phyloP scores from a whole-genome alignment of 2,113 vertebrate species.

The Esox niger region DNA sequence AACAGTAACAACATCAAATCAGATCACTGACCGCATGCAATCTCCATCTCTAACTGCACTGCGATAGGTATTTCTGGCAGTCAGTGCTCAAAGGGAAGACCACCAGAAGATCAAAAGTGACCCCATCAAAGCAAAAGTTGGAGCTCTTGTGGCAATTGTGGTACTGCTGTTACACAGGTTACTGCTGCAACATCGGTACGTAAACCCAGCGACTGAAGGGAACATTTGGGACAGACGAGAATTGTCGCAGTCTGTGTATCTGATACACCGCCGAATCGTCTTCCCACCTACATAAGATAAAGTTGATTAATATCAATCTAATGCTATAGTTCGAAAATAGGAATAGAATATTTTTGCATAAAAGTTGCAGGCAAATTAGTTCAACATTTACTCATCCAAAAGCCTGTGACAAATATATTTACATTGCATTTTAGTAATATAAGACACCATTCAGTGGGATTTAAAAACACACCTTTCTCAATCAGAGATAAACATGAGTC shows the following conservation, averaged over 20 bases:
- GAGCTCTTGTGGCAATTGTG: neutral
- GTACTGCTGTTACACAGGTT: conserved; percentile 69
- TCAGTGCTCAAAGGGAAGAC: conserved; percentile 14
- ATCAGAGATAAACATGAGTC: conserved; percentile 72
- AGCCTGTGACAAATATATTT: too few relatives aligned
- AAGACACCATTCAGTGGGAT: neutral
- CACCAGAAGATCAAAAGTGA: conserved; percentile 47
- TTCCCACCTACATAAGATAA: conserved; percentile 59
- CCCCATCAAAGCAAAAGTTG: conserved; percentile 31
- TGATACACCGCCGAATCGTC: conserved; percentile 70
- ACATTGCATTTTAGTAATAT: too few relatives aligned
- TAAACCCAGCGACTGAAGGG: conserved; percentile 59
- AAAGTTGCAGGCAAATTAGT: neutral
- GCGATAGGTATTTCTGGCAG: neutral
- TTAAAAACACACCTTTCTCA: conserved; percentile 58
- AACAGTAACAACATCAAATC: neutral
- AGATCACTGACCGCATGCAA: neutral
- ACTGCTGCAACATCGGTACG: conserved; percentile 72
- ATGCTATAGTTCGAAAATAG: neutral
- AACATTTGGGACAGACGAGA: conserved; percentile 71
- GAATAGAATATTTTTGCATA: neutral
- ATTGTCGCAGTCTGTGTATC: conserved; percentile 73
- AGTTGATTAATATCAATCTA: neutral
- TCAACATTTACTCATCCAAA: neutral
- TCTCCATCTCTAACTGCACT: neutral